phyloP scores from a whole-genome alignment of 2,888 invertebrate species.

The Ditylenchus weischeri region DNA sequence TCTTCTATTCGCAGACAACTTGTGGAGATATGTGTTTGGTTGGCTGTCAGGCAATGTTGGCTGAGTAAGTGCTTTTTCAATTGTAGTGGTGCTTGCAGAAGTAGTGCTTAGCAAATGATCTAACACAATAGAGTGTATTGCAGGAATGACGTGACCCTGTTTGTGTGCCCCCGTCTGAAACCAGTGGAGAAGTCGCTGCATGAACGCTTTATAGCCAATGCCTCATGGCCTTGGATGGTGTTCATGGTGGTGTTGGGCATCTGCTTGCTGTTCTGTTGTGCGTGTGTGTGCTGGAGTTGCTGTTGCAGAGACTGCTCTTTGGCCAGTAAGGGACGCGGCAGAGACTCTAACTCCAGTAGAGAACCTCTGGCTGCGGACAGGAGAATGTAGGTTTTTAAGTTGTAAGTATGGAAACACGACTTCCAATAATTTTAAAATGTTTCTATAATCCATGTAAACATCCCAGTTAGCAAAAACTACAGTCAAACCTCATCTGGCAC shows the following conservation, averaged over 20 bases:
- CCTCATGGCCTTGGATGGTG: conserved; percentile 31
- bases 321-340: background rate
- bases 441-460: too few relatives aligned
- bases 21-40: conserved; percentile 22
- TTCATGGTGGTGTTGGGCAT: conserved; percentile 25
- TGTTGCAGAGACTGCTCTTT: conserved; percentile 23
- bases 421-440: background rate
- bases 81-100: too few relatives aligned
- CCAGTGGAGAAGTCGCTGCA: conserved; percentile 32
- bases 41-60: conserved; percentile 28
- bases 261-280: conserved; percentile 23
- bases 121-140: background rate
- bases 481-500: too few relatives aligned
- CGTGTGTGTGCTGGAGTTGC: conserved; percentile 30
- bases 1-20: conserved; percentile 22
- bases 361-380: conserved; percentile 17
- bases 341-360: background rate
- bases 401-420: too few relatives aligned
- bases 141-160: conserved; percentile 18
- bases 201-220: conserved; percentile 31
- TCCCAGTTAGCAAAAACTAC: too few relatives aligned
- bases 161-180: conserved; percentile 29
- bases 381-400: conserved; percentile 19
- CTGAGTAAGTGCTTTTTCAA: conserved; percentile 15
- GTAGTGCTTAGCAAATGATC: too few relatives aligned